Percentiles rank a stretch among this genome's conserved stretches.
Evolutionary conservation across 2,888 invertebrate species (phyloP).

Genomic region (Zygaena filipendulae): DNA sequence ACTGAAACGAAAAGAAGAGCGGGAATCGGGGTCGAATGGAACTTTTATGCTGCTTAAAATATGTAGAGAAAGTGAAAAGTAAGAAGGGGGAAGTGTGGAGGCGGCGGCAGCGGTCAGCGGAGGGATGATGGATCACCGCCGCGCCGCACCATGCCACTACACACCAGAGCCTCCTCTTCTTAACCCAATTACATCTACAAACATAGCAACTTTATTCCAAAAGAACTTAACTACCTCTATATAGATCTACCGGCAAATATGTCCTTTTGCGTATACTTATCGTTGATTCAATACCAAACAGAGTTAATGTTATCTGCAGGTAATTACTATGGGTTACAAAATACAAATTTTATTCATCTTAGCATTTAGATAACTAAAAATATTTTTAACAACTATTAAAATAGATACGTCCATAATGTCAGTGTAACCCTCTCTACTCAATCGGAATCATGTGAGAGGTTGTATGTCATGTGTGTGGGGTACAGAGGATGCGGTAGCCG

Average conservation of each 20-base stretch:
- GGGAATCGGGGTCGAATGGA: constrained; percentile 44
- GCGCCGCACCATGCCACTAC: constrained; percentile 34
- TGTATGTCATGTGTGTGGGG: constrained; percentile 47
- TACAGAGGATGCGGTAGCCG: constrained; percentile 38
- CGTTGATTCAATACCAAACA: too few species aligned
- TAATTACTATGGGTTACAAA: too few species aligned
- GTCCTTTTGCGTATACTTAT: too few species aligned
- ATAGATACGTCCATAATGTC: too few species aligned
- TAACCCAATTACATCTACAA: constrained; percentile 59
- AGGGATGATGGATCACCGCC: constrained; percentile 67
- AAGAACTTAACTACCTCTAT: too few species aligned
- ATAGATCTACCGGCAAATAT: too few species aligned
- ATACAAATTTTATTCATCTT: too few species aligned
- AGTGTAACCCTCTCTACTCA: constrained; percentile 14
- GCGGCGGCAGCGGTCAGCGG: constrained; percentile 54
- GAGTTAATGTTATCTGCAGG: too few species aligned
- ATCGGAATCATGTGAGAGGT: constrained; percentile 20
- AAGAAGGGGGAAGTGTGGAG: constrained; percentile 35
- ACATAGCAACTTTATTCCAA: constrained; percentile 34
- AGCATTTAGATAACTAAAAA: too few species aligned
- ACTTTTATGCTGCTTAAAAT: constrained; percentile 68
- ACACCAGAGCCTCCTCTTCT: constrained; percentile 36
- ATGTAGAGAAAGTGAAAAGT: constrained; percentile 70
- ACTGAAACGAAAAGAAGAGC: constrained; percentile 44
- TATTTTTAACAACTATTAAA: too few species aligned